Percentiles rank a stretch among this genome's conserved stretches.
Evolutionary conservation across 2,888 invertebrate species (phyloP).

Genomic region (Protophormia terraenovae): DNA sequence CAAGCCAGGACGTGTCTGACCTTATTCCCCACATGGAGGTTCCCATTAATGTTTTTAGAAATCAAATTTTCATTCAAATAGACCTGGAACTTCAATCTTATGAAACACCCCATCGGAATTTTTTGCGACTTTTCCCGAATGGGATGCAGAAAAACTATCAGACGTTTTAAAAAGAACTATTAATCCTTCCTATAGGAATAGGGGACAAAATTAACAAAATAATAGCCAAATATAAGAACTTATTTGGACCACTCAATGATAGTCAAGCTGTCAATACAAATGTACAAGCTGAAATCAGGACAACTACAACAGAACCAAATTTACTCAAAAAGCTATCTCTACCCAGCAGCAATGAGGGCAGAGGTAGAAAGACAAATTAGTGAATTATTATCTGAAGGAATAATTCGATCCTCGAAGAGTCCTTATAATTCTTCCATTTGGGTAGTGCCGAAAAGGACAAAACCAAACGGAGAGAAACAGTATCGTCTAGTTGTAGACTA

Average conservation of each 20-base stretch:
- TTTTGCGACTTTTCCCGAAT: no score
- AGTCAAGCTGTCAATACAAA: no score
- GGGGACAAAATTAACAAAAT: not conserved
- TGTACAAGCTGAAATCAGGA: not conserved
- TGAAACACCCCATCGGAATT: conserved; percentile 16
- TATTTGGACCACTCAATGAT: no score
- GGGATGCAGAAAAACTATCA: not conserved
- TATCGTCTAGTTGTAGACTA: conserved; percentile 68
- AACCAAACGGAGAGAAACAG: conserved; percentile 63
- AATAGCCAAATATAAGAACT: not conserved
- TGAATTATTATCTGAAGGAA: conserved; percentile 68
- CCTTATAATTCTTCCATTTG: conserved; percentile 72
- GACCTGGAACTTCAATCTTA: not conserved
- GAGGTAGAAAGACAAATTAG: conserved; percentile 5
- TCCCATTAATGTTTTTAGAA: conserved; percentile 61
- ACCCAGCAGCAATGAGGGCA: not conserved
- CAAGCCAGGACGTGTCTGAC: conserved; percentile 60
- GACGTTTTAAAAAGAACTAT: conserved; percentile 4
- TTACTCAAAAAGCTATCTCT: not conserved
- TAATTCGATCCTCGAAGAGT: conserved; percentile 72
- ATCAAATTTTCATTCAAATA: conserved; percentile 58
- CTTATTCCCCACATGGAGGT: conserved; percentile 65
- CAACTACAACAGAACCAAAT: not conserved
- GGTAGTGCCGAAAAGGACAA: conserved; percentile 69
- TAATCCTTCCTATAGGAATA: no score